phyloP scores from a whole-genome alignment of 2,113 vertebrate species.

The Mastomys coucha region DNA sequence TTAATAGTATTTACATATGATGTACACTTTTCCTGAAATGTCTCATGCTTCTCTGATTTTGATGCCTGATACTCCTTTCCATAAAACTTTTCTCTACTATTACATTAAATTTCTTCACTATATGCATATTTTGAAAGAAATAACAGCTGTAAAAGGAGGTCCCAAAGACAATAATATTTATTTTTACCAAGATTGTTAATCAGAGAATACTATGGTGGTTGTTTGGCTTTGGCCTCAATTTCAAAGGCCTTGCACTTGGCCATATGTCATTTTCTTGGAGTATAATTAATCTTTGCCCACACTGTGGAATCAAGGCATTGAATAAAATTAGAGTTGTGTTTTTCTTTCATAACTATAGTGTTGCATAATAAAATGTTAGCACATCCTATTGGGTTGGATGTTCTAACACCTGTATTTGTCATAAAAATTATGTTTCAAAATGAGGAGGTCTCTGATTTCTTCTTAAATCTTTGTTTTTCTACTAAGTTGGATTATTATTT shows the following conservation, averaged over 20 bases:
- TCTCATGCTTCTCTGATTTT: background rate
- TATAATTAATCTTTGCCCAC: background rate
- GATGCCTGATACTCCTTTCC: background rate
- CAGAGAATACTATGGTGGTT: background rate
- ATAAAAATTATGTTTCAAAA: background rate
- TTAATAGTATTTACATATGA: background rate
- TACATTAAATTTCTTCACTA: background rate
- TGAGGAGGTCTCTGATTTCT: background rate
- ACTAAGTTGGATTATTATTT: background rate
- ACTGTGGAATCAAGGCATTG: background rate
- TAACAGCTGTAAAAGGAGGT: conserved; percentile 17
- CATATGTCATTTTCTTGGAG: background rate
- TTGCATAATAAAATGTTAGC: background rate
- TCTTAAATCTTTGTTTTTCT: background rate
- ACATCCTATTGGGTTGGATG: background rate
- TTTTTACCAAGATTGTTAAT: background rate
- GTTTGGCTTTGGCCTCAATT: background rate
- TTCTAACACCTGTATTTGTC: background rate
- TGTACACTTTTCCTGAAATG: background rate
- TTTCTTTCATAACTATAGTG: background rate
- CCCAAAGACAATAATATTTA: background rate
- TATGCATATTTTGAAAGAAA: background rate
- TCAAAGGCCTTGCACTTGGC: background rate
- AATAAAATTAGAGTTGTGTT: background rate
- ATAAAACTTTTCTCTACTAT: background rate